These are phyloP conservation scores for Pardalotus punctatus DNA, from an alignment of 2,113 vertebrate genomes.

Conservation along the genomic window DNA sequence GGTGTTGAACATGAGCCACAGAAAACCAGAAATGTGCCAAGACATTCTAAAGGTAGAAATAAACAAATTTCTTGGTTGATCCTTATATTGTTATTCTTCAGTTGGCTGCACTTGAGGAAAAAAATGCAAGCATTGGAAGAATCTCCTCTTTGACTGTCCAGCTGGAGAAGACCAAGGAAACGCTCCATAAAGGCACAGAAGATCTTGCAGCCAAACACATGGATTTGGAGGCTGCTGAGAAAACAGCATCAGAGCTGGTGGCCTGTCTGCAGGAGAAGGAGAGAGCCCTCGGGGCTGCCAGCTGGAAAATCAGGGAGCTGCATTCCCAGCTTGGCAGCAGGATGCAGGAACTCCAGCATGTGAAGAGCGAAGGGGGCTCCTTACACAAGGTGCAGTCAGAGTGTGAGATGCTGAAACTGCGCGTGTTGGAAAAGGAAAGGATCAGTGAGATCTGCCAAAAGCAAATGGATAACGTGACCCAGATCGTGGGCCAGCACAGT, in stretches of 20 bases:
- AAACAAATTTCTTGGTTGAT: background rate
- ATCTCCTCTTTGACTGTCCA: conserved; percentile 61
- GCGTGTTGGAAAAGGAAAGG: conserved; percentile 71
- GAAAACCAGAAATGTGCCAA: background rate
- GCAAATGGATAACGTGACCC: conserved; percentile 70
- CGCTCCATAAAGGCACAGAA: conserved; percentile 43
- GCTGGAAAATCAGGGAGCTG: conserved; percentile 53
- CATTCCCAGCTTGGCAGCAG: conserved; percentile 66
- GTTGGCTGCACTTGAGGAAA: conserved; percentile 67
- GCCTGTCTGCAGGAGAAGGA: conserved; percentile 62
- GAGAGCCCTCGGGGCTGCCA: conserved; percentile 48
- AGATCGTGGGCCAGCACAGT: conserved; percentile 64
- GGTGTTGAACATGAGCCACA: background rate
- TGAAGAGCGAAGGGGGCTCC: conserved; percentile 58
- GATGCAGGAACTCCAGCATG: conserved; percentile 63
- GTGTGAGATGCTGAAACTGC: conserved; percentile 62
- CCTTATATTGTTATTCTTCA: conserved; percentile 11
- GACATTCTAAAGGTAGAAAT: background rate
- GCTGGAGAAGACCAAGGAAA: conserved; percentile 68
- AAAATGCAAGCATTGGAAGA: conserved; percentile 65
- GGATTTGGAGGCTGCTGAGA: conserved; percentile 67
- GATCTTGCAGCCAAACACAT: conserved; percentile 55
- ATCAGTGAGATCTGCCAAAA: conserved; percentile 61
- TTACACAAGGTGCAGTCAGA: conserved; percentile 35
- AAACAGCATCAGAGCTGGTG: background rate